These are phyloP conservation scores for Orientallactaga sibirica DNA, from an alignment of 2,797 vertebrate genomes.

Conservation along the genomic window DNA sequence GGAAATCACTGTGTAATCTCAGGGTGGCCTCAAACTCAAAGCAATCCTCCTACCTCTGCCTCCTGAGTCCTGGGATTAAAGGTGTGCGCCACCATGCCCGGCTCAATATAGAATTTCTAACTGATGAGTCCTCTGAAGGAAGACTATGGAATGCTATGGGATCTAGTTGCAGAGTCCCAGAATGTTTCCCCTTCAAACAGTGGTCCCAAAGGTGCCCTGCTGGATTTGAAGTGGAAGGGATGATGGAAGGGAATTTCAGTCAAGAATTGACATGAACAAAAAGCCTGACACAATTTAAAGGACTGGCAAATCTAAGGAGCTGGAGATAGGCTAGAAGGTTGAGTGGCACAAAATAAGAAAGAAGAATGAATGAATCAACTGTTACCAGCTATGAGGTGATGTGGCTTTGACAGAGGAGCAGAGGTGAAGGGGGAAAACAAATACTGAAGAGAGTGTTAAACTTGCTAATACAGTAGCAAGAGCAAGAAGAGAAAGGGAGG, in stretches of 20 bases:
- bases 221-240: background rate
- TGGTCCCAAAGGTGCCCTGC: background rate
- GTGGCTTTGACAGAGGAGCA: background rate
- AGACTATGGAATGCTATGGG: background rate
- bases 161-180: background rate
- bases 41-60: no score
- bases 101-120: background rate
- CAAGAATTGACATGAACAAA: background rate
- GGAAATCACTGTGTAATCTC: no score
- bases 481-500: background rate
- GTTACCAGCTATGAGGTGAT: background rate
- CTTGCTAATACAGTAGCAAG: background rate
- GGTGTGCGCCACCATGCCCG: no score
- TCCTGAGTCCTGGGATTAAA: no score
- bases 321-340: background rate
- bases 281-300: conserved; percentile 3
- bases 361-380: background rate
- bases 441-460: background rate
- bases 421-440: background rate
- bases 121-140: background rate
- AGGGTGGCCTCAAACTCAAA: no score
- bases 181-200: background rate
- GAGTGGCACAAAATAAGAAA: no score
- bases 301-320: background rate
- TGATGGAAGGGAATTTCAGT: conserved; percentile 1